Evolutionary conservation across 1,140 invertebrate species (phyloP).

Genomic region (Lanistes nyassanus): DNA sequence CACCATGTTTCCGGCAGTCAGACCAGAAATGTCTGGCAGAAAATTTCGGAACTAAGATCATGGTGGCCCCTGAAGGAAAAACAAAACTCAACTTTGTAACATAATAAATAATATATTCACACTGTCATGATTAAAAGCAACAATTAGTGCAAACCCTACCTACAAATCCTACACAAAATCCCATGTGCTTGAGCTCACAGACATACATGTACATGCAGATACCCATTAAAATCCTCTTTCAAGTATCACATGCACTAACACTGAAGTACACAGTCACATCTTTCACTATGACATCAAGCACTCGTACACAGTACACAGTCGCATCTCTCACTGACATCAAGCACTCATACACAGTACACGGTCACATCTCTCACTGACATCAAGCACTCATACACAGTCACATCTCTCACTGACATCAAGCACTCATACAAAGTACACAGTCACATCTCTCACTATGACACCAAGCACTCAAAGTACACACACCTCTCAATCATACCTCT

Average conservation of each 20-base stretch:
- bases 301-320: no score
- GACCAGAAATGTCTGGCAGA: slow-evolving; percentile 41
- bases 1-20: slow-evolving; percentile 41
- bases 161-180: neutral
- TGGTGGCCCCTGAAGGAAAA: slow-evolving; percentile 36
- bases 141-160: neutral
- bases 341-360: no score
- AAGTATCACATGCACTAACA: neutral
- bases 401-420: no score
- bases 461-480: no score
- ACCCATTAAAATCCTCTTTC: neutral
- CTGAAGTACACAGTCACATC: slow-evolving; percentile 3
- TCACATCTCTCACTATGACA: no score
- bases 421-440: no score
- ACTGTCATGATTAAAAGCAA: neutral
- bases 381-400: no score
- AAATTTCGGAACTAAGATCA: slow-evolving; percentile 42
- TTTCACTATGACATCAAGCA: no score
- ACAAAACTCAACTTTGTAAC: neutral
- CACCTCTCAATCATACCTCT: no score
- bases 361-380: no score
- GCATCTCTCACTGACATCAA: no score
- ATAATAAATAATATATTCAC: neutral
- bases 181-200: neutral
- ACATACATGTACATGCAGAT: neutral